Evolutionary conservation across 2,888 invertebrate genomes (phyloP), one percentile per base, ranked within the genome.

Genomic region (Pimpla rufipes): DNA sequence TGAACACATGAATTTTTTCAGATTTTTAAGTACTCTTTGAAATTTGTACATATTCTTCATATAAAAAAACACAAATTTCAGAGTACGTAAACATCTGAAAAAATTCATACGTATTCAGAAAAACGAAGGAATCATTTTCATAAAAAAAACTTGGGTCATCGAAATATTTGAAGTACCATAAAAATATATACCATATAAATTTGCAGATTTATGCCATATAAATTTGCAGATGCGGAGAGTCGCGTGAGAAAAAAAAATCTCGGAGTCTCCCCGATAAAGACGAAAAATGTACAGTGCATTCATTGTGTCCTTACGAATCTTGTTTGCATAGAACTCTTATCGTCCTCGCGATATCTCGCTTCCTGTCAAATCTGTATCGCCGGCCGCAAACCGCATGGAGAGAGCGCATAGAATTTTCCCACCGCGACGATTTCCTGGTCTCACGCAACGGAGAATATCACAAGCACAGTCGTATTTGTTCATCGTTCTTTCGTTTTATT

Each of bases 301-400:
- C 45, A 47, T 71, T 67, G 29, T 77, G 55, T 77, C 67, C 47
- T 78, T 68, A 74, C 42, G 52, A 59, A 23, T 81, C n/a, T 47
- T 42, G 45, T 52, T 68, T 45, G 45, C 21, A 76, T 64, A 45
- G 40, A 52, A 18, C 2, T 55, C 47, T 81, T 81, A 81, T 81
- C 81, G 23, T 52, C 59, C n/a, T 37, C 47, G n/a, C 8, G 18
- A 42, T 74, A 82, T 82, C 82, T 64, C 68, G 40, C 52, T 74
- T 82, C 81, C 82, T 68, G 78, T 68, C 50, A 45, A 74, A 50
- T 50, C 42, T 77, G 52, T 77, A 42, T 29, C 67, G 50, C 47
- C 16, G 59, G 77, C 68, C 76, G 47, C 70, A 76, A 71, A 11
- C 42, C 40, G 47, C 55, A 47, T 74, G 70, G 16, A n/a, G 52